Conservation (phyloP, 2,113 vertebrate genomes). For the Calidris pygmaea region DNA sequence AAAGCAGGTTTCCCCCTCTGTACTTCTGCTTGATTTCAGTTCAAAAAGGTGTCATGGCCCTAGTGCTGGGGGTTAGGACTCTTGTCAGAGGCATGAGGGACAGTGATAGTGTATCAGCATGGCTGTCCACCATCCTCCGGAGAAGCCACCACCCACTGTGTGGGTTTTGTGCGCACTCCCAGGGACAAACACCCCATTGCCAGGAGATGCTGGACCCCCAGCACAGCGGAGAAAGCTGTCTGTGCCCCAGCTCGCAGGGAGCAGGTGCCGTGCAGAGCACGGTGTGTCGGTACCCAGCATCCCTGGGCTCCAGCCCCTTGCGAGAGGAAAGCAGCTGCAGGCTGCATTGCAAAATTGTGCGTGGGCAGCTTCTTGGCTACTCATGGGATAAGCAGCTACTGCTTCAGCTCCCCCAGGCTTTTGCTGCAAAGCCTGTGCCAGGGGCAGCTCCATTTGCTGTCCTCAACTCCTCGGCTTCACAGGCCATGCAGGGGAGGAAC, state of each 20-base stretch:
- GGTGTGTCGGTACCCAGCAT: accelerated
- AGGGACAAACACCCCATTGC: not conserved
- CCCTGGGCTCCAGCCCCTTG: not conserved
- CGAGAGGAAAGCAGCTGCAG: slow-evolving; percentile 18
- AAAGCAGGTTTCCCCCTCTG: not conserved
- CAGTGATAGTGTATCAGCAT: not conserved
- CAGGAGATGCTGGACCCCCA: not conserved
- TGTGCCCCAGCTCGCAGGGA: accelerated
- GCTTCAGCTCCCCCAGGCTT: slow-evolving; percentile 21
- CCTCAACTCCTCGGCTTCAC: not conserved
- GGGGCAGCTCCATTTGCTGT: slow-evolving; percentile 1
- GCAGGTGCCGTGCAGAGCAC: not conserved
- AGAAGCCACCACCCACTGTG: not conserved
- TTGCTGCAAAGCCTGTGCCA: slow-evolving; percentile 15
- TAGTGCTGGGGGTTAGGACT: not conserved
- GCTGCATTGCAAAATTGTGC: slow-evolving; percentile 17
- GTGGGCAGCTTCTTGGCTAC: slow-evolving; percentile 46
- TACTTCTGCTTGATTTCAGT: not conserved
- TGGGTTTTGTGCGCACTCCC: not conserved
- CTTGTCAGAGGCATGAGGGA: not conserved
- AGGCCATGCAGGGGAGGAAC: not conserved
- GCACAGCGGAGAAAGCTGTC: not conserved
- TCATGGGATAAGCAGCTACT: slow-evolving; percentile 40
- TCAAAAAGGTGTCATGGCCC: not conserved
- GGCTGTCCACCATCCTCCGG: not conserved